Conservation (phyloP, 2,113 vertebrate species). For the Sinocyclocheilus rhinocerous region DNA sequence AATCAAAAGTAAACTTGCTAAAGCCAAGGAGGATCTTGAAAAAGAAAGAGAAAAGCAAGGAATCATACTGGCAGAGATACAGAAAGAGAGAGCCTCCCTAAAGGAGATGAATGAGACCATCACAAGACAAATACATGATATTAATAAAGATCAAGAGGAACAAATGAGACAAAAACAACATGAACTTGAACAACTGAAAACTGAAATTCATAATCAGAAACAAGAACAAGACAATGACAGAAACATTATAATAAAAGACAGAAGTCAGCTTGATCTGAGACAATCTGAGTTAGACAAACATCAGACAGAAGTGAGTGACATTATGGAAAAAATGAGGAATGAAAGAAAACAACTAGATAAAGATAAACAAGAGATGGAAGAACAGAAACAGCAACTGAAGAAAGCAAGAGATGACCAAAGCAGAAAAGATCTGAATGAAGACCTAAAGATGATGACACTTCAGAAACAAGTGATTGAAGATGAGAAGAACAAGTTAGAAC, state of each 20-base stretch:
- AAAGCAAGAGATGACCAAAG: neutral
- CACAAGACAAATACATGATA: neutral
- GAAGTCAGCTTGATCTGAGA: no score
- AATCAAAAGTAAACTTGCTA: constrained; percentile 37
- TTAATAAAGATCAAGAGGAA: constrained; percentile 51
- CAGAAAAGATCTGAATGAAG: neutral
- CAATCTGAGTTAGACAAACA: no score
- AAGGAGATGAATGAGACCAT: constrained; percentile 1
- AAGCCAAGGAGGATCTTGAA: neutral
- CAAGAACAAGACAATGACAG: neutral
- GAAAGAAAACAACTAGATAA: no score
- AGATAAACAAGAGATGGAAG: no score
- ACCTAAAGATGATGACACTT: neutral
- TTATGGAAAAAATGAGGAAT: no score
- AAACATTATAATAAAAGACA: neutral
- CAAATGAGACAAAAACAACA: constrained; percentile 44
- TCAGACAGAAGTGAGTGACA: no score
- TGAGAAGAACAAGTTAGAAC: neutral
- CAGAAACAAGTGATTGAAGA: neutral
- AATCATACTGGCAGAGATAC: constrained; percentile 42
- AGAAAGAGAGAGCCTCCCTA: neutral
- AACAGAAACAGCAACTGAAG: neutral
- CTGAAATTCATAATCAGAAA: neutral
- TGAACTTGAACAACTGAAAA: neutral
- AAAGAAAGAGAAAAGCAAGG: constrained; percentile 29